Evolutionary conservation across 2,888 invertebrate genomes (phyloP), one percentile per base, ranked within the genome.

Genomic region (Alitta virens): DNA sequence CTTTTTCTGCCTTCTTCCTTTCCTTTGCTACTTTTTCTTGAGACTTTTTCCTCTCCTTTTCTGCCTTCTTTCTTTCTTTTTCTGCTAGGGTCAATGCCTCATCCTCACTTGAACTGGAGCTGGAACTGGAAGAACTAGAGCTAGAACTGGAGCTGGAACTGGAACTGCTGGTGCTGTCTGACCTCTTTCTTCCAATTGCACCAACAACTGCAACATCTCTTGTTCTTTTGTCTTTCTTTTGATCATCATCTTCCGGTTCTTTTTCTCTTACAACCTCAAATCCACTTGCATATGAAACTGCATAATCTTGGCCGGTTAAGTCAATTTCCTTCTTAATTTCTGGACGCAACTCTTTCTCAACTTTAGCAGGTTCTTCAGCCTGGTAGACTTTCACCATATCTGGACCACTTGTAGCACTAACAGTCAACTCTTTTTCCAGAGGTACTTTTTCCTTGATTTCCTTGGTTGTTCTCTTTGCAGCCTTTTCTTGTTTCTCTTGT

Each of bases 101-200:
- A 46, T 46, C 46, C 3, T 46, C 46, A 16, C 21, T 21, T 46
- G 46, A 46, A 46, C 46, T 46, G 46, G 46, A 46, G 46, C 46
- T 46, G n/a, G 46, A 46, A n/a, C 46, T 46, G 5, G 46, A 46
- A 16, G 46, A 46, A 16, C 46, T 46, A 16, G 46, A 46, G 21
- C 46, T 46, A 46, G 46, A n/a, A 46, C 46, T 46, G 5, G 46
- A 46, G 46, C n/a, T 46, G n/a, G 46, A 46, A 46, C 46, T 46
- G n/a, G 46, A n/a, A 46, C 46, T 46, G 18, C 46, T 21, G 9
- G 46, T 18, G 18, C 21, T 46, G 18, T 46, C 46, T 7, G 33
- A 33, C 33, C 33, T 33, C 33, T 33, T 33, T 12, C 33, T 33
- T 33, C 33, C 33, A 33, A 33, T 33, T 7, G 12, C 33, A 12